A percentile compares a stretch with the other conserved stretches of the same genome.
These are phyloP conservation scores for Tanytarsus gracilentus DNA, from an alignment of 2,888 invertebrate species.

Conservation along the genomic window DNA sequence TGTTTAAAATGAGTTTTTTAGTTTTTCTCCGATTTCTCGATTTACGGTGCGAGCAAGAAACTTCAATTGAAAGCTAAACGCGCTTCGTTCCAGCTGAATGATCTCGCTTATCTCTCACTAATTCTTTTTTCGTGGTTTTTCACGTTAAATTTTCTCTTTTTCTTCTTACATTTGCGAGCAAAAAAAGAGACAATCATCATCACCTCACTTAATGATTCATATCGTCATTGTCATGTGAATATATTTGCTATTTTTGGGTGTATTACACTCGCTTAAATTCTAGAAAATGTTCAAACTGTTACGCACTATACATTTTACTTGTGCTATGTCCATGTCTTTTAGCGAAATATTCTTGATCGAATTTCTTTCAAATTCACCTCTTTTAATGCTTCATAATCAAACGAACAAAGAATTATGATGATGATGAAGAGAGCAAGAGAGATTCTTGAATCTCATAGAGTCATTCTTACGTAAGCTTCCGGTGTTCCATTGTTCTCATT, in stretches of 20 bases:
- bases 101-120: conserved; percentile 15
- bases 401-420: too few species aligned
- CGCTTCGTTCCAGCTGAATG: conserved; percentile 23
- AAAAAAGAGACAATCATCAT: conserved; percentile 4
- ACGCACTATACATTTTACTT: too few species aligned
- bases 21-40: background rate
- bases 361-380: too few species aligned
- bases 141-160: background rate
- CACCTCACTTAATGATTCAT: background rate
- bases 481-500: conserved; percentile 5
- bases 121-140: background rate
- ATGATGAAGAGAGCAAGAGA: background rate
- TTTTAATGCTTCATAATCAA: too few species aligned
- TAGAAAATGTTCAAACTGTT: too few species aligned
- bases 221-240: background rate
- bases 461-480: conserved; percentile 1
- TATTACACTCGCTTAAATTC: background rate
- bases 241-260: background rate
- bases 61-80: background rate
- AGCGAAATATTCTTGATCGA: too few species aligned
- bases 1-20: background rate
- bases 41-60: too few species aligned
- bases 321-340: too few species aligned
- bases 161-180: background rate
- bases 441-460: background rate